Base-by-base conservation (phyloP, 1,140 invertebrate genomes). In the Aphis gossypii region DNA sequence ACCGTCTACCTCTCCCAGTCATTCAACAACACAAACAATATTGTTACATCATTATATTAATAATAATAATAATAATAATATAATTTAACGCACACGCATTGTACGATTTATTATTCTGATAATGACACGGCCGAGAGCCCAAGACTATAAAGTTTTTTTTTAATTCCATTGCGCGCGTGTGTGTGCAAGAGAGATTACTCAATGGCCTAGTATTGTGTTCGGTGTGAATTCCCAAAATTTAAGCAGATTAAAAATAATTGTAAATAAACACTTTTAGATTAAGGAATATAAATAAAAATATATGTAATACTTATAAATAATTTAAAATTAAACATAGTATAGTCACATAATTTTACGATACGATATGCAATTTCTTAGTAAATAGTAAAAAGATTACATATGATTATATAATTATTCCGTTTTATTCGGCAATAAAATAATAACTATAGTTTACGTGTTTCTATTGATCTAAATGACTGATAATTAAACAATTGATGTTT, bases 1-100 rank as follows among this genome's bases (percentile, higher is more conserved):
- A n/a, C n/a, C n/a, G 20, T 51, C 46, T 3, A 8, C 35, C 82
- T 6, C 1, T 21, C 21, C 83, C 38, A 21, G 9, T 3, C 6
- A 2, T 11, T 30, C 2, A 56, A 68, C 38, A 76, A 76, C 54
- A 46, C 89, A 68, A 30, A 90, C 44, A 90, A 68, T 90, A 68
- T 89, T 68, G 38, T 90, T 90, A 90, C 89, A 90, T 90, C 89
- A 90, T 90, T 90, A 90, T 68, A 90, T 68, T 90, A 68, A 68
- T 68, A 90, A 89, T n/a, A n/a, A 88, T 88, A 54, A 51, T 88
- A 38, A 44, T 44, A 84, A 46, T 86, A 86, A 46, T 86, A 44
- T 84, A 84, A 84, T 84, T 76, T 76, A 84, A 41, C 41, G 41
- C 21, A 46, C 84, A 44, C 84, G 83, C 38, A 25, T 88, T n/a